These are phyloP conservation scores for Drosophila arawakana DNA, from an alignment of 1,140 invertebrate species.

Conservation along the genomic window DNA sequence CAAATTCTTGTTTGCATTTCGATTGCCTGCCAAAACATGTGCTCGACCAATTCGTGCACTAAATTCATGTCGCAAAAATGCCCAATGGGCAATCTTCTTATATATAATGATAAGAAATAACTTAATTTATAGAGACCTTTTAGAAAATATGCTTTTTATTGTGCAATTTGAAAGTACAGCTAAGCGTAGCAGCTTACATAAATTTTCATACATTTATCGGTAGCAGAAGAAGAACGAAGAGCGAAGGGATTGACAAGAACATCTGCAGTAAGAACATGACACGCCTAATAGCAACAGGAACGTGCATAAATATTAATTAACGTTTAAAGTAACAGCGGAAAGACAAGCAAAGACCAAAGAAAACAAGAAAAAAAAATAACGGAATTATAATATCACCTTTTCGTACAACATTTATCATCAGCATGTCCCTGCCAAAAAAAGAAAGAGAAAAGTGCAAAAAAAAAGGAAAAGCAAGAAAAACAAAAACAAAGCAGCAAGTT, in stretches of 20 bases:
- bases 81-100: neutral
- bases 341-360: slow-evolving; percentile 7
- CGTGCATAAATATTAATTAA: slow-evolving; percentile 52
- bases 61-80: slow-evolving; percentile 23
- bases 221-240: no score
- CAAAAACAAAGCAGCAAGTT: slow-evolving; percentile 2
- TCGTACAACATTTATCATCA: slow-evolving; percentile 44
- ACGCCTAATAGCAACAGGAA: slow-evolving; percentile 19
- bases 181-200: neutral
- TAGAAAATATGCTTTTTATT: no score
- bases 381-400: slow-evolving; percentile 36
- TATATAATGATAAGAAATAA: neutral
- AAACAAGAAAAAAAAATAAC: slow-evolving; percentile 3
- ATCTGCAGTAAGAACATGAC: neutral
- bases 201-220: slow-evolving; percentile 2
- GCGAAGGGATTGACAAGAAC: slow-evolving; percentile 8
- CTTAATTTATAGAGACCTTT: no score
- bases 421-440: slow-evolving; percentile 20
- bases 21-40: slow-evolving; percentile 49
- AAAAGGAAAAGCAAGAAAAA: neutral
- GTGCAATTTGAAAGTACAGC: no score
- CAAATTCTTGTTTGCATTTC: slow-evolving; percentile 27
- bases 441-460: slow-evolving; percentile 3
- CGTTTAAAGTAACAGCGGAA: slow-evolving; percentile 22
- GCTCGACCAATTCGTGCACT: slow-evolving; percentile 36